phyloP scores from a whole-genome alignment of 2,888 invertebrate genomes.

The Chalcosyrphus nemorum region DNA sequence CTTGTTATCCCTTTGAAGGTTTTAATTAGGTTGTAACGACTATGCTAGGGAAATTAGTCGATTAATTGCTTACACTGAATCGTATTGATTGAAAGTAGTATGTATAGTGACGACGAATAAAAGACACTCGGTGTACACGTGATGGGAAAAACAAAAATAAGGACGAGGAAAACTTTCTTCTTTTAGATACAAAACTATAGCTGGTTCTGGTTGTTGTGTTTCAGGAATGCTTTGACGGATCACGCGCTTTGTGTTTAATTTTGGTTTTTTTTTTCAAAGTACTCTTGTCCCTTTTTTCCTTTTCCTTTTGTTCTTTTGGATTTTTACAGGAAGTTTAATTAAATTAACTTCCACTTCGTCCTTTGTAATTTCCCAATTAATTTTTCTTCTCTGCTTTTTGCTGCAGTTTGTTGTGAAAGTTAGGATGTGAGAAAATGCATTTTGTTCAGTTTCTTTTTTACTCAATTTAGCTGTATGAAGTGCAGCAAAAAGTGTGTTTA shows the following conservation, averaged over 20 bases:
- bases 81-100: conserved; percentile 20
- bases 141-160: background rate
- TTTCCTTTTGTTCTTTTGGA: background rate
- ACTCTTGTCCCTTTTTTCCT: background rate
- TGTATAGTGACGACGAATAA: background rate
- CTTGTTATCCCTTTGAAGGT: conserved; percentile 4
- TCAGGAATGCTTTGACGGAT: background rate
- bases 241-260: background rate
- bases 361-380: background rate
- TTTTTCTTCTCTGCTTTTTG: background rate
- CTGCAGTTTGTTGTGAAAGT: background rate
- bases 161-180: background rate
- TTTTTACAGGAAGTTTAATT: conserved; percentile 5
- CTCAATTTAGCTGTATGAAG: too few species aligned
- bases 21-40: conserved; percentile 5
- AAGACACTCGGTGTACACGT: background rate
- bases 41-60: conserved; percentile 1
- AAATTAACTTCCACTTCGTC: conserved; percentile 14
- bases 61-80: conserved; percentile 8
- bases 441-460: conserved; percentile 10
- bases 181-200: background rate
- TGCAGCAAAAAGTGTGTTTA: background rate
- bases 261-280: background rate
- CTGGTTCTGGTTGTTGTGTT: too few species aligned
- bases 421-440: background rate